Evolutionary conservation across 2,797 vertebrate genomes (phyloP).

Genomic region (Channallabes apus): DNA sequence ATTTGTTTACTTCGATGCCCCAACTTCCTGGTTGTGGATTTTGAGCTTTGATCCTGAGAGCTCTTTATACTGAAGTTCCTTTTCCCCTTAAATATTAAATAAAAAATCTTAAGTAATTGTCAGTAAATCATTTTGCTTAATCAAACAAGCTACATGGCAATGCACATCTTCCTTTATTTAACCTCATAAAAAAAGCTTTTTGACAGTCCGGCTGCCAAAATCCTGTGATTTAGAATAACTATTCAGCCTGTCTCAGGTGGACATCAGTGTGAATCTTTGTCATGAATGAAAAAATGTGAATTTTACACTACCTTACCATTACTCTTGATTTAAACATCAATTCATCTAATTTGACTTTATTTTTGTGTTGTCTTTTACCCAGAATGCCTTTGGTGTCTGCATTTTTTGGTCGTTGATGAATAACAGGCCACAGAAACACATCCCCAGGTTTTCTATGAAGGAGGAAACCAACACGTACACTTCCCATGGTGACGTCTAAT

Average conservation of each 20-base stretch:
- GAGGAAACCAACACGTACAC: too few species aligned
- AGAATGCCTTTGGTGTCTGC: too few species aligned
- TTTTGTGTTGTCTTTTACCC: too few species aligned
- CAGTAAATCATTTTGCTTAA: not conserved
- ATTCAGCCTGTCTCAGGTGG: not conserved
- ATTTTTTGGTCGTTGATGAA: too few species aligned
- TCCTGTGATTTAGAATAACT: not conserved
- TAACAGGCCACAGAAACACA: too few species aligned
- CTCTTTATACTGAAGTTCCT: conserved; percentile 54
- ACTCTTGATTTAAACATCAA: too few species aligned
- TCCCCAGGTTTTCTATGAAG: too few species aligned
- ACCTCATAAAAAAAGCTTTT: not conserved
- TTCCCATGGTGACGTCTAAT: too few species aligned
- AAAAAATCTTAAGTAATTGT: not conserved
- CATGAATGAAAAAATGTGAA: not conserved
- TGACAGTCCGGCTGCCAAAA: not conserved
- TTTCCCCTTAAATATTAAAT: conserved; percentile 52
- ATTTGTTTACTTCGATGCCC: conserved; percentile 52
- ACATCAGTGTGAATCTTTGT: not conserved
- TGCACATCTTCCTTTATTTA: not conserved
- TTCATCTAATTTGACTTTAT: too few species aligned
- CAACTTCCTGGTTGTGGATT: conserved; percentile 47
- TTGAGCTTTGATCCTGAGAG: conserved; percentile 29
- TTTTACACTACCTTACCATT: not conserved
- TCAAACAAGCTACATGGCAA: not conserved